These are phyloP conservation scores for Pampus argenteus DNA, from an alignment of 2,797 vertebrate species.

Conservation along the genomic window DNA sequence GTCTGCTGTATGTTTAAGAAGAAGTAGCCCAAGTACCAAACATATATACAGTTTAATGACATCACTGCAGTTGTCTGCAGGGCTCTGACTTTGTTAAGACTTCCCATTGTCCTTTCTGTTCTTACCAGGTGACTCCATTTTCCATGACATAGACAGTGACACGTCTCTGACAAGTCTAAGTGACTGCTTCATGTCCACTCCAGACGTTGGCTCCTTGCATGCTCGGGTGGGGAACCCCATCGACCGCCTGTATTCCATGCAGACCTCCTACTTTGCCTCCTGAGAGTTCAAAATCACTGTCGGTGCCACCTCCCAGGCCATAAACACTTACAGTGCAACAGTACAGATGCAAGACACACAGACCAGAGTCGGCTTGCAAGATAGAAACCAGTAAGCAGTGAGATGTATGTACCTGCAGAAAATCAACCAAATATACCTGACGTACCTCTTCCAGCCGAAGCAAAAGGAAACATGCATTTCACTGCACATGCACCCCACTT, in stretches of 20 bases:
- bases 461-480: constrained; percentile 11
- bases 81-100: neutral
- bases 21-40: too few relatives aligned
- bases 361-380: constrained; percentile 3
- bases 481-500: neutral
- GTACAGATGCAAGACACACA: constrained; percentile 61
- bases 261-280: constrained; percentile 95
- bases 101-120: neutral
- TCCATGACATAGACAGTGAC: constrained; percentile 95
- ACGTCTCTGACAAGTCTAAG: constrained; percentile 94
- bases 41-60: too few relatives aligned
- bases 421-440: constrained; percentile 36
- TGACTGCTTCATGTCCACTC: constrained; percentile 90
- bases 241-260: constrained; percentile 95
- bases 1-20: too few relatives aligned
- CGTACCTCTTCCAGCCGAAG: constrained; percentile 44
- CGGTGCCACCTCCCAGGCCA: neutral
- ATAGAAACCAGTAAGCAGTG: constrained; percentile 7
- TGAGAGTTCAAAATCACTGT: constrained; percentile 76
- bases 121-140: constrained; percentile 90
- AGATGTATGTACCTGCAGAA: neutral
- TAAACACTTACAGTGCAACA: neutral
- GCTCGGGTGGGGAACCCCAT: constrained; percentile 91
- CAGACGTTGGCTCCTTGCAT: constrained; percentile 89
- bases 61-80: neutral